These are phyloP conservation scores for Thamnophis elegans DNA, from an alignment of 2,797 vertebrate species.

Conservation along the genomic window DNA sequence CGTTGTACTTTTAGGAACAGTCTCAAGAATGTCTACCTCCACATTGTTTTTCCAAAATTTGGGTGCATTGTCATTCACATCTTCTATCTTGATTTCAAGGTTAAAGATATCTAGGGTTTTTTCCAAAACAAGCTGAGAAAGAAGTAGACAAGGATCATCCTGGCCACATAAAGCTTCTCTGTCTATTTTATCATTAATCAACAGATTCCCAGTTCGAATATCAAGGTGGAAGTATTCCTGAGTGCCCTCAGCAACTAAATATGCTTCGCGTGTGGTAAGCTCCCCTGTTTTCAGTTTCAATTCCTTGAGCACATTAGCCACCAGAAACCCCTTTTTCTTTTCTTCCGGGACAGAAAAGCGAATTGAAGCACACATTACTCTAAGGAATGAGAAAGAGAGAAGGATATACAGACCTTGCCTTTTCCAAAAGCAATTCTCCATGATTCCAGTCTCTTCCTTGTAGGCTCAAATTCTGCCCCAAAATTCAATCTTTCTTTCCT, in stretches of 20 bases:
- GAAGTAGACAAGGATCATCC: conserved; percentile 53
- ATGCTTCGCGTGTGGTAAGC: background rate
- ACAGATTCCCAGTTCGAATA: conserved; percentile 14
- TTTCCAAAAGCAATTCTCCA: background rate
- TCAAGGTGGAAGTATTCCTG: conserved; percentile 1
- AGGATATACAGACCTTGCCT: background rate
- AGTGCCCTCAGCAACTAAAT: background rate
- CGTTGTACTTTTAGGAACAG: conserved; percentile 54
- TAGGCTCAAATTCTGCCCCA: background rate
- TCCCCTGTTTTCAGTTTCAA: background rate
- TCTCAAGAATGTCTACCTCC: conserved; percentile 69
- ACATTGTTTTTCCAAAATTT: conserved; percentile 51
- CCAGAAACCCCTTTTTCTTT: conserved; percentile 43
- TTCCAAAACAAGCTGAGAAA: conserved; percentile 63
- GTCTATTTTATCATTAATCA: conserved; percentile 51
- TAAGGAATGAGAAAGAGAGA: background rate
- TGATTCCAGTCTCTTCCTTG: background rate
- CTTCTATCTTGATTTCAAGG: conserved; percentile 51
- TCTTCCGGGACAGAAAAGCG: conserved; percentile 55
- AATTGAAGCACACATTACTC: background rate
- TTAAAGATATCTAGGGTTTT: conserved; percentile 64
- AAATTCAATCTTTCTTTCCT: background rate
- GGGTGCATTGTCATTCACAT: conserved; percentile 22
- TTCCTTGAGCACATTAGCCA: conserved; percentile 47
- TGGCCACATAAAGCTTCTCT: conserved; percentile 57